A percentile compares a stretch with the other conserved stretches of the same genome.
phyloP scores from a whole-genome alignment of 2,113 vertebrate genomes.

The Ctenodactylus gundi region DNA sequence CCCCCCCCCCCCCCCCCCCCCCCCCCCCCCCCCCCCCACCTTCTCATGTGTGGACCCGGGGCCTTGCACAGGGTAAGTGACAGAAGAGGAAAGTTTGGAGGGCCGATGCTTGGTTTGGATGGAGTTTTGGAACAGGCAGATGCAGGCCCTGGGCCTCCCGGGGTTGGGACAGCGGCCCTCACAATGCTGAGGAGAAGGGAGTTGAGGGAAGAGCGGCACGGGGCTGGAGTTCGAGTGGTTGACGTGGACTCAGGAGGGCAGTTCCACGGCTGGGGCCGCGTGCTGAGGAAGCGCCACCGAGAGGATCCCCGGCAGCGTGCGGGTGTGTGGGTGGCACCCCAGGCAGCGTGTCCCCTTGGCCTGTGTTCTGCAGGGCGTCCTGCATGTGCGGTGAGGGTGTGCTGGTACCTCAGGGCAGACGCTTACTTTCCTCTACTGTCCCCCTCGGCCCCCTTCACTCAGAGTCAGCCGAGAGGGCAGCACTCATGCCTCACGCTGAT shows the following conservation, averaged over 20 bases:
- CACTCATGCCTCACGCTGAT: not conserved
- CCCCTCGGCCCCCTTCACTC: slow-evolving; percentile 57
- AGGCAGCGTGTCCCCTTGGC: too few relatives aligned
- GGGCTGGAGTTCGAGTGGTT: too few relatives aligned
- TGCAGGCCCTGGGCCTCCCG: not conserved
- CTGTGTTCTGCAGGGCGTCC: not conserved
- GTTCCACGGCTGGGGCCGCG: not conserved
- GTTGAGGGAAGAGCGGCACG: not conserved
- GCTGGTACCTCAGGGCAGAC: not conserved
- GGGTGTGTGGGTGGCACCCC: too few relatives aligned
- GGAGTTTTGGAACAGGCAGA: not conserved
- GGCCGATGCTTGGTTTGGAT: not conserved
- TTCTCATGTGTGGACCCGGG: not conserved
- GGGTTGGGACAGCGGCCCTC: not conserved
- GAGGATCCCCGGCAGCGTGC: not conserved
- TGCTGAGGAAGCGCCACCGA: not conserved
- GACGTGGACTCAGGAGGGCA: accelerated
- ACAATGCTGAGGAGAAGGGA: not conserved
- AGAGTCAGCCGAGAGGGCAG: slow-evolving; percentile 51
- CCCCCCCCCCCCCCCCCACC: not conserved
- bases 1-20: not conserved
- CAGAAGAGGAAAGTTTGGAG: not conserved
- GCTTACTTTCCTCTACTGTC: slow-evolving; percentile 35
- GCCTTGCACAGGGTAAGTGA: not conserved
- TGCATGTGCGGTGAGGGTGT: not conserved